Evolutionary conservation across 1,140 invertebrate genomes (phyloP), one percentile per base, ranked within the genome.

Genomic region (Bombus superbus): DNA sequence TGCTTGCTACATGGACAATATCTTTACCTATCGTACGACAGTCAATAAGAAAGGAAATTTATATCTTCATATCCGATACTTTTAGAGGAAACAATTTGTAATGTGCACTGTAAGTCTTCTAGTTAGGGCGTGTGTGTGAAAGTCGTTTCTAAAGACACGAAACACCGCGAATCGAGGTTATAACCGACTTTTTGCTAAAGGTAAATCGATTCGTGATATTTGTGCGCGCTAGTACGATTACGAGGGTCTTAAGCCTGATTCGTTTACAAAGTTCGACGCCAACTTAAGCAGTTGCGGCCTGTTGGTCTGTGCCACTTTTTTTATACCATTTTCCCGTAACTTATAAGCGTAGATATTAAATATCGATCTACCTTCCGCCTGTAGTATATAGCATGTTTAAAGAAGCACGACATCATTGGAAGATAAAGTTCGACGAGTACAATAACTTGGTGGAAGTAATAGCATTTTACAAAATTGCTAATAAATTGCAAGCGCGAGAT

Each of bases 261-360:
- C 74, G 47, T 42, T 78, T 35, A 44, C 38, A 62, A 79, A 84
- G 75, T 78, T 78, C 15, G 18, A 71, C 66, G 66, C n/a, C 8
- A 68, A 40, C 40, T 80, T 71, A 72, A 84, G 66, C 44, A 62
- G 47, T 59, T 57, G 38, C 22, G 15, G 75, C 53, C 59, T 84
- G 78, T 71, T 84, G 75, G 38, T 28, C 40, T 38, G 83, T 35
- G 32, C n/a, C n/a, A 71, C 66, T 84, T 84, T 53, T 53, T 79
- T 84, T 79, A 35, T 72, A 72, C 53, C 57, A 25, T 84, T 57
- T 83, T 38, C 35, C 81, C 53, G 11, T 68, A 83, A 83, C 73
- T 84, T 79, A 32, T 62, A 62, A 71, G 53, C 66, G n/a, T 71
- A n/a, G 75, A 84, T 84, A 79, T 84, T 84, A 62, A 79, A 80